Evolutionary conservation across 2,113 vertebrate species (phyloP).

Genomic region (Nipponia nippon): DNA sequence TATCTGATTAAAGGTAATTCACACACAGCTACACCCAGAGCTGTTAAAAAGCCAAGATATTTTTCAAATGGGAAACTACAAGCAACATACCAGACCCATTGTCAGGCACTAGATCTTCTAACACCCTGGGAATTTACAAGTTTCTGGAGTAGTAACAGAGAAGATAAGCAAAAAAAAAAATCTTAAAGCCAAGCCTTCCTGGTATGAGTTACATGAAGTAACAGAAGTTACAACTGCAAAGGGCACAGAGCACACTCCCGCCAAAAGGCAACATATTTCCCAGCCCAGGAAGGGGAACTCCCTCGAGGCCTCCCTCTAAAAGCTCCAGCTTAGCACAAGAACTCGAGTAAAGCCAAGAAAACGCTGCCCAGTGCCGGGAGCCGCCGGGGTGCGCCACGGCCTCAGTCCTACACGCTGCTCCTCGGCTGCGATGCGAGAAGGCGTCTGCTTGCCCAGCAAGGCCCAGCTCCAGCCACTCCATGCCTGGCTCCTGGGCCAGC

Average conservation of each 20-base stretch:
- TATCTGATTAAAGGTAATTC: not conserved
- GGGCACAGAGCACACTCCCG: not conserved
- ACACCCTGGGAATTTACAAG: rapidly evolving
- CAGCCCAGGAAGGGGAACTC: not conserved
- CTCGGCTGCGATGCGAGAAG: rapidly evolving
- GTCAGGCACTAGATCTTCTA: not conserved
- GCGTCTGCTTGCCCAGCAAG: rapidly evolving
- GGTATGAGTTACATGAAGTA: rapidly evolving
- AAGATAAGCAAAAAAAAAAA: not conserved
- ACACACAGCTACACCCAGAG: not conserved
- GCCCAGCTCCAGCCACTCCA: not conserved
- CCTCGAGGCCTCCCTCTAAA: not conserved
- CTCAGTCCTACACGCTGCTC: rapidly evolving
- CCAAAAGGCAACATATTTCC: not conserved
- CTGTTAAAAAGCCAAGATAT: not conserved
- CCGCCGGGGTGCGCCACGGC: rapidly evolving
- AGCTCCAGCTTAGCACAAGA: rapidly evolving
- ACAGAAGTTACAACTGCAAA: not conserved
- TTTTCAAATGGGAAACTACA: not conserved
- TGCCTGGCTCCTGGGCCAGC: not conserved
- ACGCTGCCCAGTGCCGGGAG: rapidly evolving
- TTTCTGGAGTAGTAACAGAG: rapidly evolving
- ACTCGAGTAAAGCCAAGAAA: rapidly evolving
- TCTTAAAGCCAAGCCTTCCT: not conserved
- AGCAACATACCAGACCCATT: no score